Evolutionary conservation across 1,140 invertebrate species (phyloP).

Genomic region (Pogonomyrmex barbatus): DNA sequence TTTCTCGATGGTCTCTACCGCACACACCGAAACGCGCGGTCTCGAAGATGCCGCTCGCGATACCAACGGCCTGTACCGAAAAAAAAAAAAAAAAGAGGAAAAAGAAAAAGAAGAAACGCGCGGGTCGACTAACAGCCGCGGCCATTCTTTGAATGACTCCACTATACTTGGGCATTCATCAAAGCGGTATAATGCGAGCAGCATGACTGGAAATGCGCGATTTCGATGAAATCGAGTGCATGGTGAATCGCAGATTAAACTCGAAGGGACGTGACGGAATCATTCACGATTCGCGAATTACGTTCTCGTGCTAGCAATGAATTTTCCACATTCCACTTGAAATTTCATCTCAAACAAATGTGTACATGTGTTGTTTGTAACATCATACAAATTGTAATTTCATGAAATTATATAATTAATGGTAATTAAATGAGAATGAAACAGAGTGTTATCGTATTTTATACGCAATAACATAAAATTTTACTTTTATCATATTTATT

Average conservation of each 20-base stretch:
- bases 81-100: slow-evolving; percentile 30
- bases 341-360: neutral
- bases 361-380: too few relatives aligned
- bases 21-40: slow-evolving; percentile 27
- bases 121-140: slow-evolving; percentile 47
- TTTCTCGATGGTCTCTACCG: slow-evolving; percentile 32
- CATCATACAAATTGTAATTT: neutral
- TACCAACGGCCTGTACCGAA: slow-evolving; percentile 67
- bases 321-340: slow-evolving; percentile 13
- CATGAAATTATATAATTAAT: neutral
- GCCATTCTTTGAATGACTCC: slow-evolving; percentile 81
- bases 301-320: neutral
- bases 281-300: neutral
- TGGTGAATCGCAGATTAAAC: slow-evolving; percentile 57
- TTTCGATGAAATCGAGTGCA: slow-evolving; percentile 81
- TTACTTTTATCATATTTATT: neutral
- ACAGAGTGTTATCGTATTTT: neutral
- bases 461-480: neutral
- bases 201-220: slow-evolving; percentile 81
- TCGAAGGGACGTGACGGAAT: slow-evolving; percentile 62
- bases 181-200: slow-evolving; percentile 84
- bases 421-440: neutral
- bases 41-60: slow-evolving; percentile 81
- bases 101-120: slow-evolving; percentile 27
- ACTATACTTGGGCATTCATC: slow-evolving; percentile 82